Conservation (phyloP, 2,113 vertebrate species). For the Hypocryptadius cinnamomeus region DNA sequence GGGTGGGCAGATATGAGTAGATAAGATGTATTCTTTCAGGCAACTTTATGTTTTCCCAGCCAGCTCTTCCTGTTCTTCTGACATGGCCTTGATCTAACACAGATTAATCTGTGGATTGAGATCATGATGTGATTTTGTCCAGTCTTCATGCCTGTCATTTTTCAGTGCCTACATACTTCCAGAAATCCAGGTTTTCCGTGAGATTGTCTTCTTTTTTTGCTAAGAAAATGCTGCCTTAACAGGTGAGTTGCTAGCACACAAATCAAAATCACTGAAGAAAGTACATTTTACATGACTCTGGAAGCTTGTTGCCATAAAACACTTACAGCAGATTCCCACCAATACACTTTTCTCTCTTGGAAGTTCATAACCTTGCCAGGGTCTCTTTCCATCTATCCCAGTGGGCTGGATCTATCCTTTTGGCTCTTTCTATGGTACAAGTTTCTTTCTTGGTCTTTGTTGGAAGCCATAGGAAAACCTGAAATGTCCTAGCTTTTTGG, state of each 20-base stretch:
- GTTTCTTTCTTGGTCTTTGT: neutral
- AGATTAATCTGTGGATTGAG: neutral
- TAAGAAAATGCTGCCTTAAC: neutral
- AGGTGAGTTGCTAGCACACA: neutral
- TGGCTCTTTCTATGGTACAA: neutral
- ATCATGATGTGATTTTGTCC: neutral
- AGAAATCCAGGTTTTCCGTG: neutral
- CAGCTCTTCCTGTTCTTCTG: neutral
- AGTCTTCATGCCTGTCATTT: neutral
- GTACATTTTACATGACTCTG: neutral
- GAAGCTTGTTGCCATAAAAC: neutral
- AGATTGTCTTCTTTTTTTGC: rapidly evolving
- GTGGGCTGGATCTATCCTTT: neutral
- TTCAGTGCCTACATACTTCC: neutral
- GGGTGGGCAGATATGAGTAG: neutral
- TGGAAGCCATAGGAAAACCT: neutral
- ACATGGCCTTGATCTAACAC: neutral
- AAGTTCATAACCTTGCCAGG: neutral
- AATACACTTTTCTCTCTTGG: neutral
- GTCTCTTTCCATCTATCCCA: neutral
- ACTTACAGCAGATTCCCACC: neutral
- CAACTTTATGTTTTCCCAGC: neutral
- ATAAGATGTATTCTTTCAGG: neutral
- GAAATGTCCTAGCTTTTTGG: neutral
- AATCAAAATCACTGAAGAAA: neutral